Base-by-base conservation (phyloP, 30 jellyfish, hydroid and myxozoan genomes). In the Hydractinia symbiolongicarpus region DNA sequence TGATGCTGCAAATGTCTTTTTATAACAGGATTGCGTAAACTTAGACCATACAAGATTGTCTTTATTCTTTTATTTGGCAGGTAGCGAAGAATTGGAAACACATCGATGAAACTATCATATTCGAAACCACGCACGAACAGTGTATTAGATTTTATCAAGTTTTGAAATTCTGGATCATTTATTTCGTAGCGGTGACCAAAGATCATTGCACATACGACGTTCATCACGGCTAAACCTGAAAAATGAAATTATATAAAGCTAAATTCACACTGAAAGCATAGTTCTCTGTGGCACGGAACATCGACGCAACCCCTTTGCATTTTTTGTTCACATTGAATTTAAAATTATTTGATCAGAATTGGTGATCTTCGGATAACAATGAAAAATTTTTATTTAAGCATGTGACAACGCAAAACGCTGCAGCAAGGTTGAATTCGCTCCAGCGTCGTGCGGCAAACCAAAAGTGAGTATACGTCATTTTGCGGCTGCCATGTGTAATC, bases 171-270 rank as follows among this genome's bases (percentile, higher is more conserved):
- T 54, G 81, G 88, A 66, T 88, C 96, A 52, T 83, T 85, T 14
- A 88, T 52, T 53, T 88, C 96, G 62, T 88, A 88, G 10, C 92
- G 93, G 5, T 84, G 72, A 5, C 96, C 96, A 58, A 88, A 88
- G 5, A 88, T 88, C 96, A 88, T 88, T 5, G 96, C 96, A 56
- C 89, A 88, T 6, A 88, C 85, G 52, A 88, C 96, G 71, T 88
- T 88, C 92, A 83, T 76, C 44, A 88, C 85, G 1, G 96, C 96
- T 81, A 88, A 72, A 10, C 93, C 96, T 87, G 60, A 60, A 81
- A 62, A 68, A 19, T 66, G 44, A 64, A 20, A 50, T 50, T 5
- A 11, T 30, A 30, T 58, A 17, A 58, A 17, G 19, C 15, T 58
- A 1, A 11, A 58, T 30, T 30, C 44, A 30, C 44, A 30, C 44